These are phyloP conservation scores for Microplitis manilae DNA, from an alignment of 2,888 invertebrate species.

Conservation along the genomic window DNA sequence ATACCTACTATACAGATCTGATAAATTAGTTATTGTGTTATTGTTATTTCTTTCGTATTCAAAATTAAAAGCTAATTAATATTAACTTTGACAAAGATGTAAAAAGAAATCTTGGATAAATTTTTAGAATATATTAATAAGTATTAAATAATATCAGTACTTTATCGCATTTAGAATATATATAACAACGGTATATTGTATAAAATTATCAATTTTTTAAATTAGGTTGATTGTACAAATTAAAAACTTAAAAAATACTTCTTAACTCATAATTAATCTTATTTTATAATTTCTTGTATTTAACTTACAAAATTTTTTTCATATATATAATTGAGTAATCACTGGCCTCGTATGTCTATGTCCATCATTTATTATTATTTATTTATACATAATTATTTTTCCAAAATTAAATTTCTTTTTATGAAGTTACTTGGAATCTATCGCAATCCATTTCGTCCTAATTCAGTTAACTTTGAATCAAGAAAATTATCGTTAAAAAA, in stretches of 20 bases:
- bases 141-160: slow-evolving; percentile 13
- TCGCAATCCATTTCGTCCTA: not conserved
- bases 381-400: not conserved
- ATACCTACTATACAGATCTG: not conserved
- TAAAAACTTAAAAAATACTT: not conserved
- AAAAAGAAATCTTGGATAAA: slow-evolving; percentile 47
- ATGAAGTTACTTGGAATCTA: not conserved
- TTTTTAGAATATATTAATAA: slow-evolving; percentile 22
- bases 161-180: slow-evolving; percentile 11
- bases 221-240: slow-evolving; percentile 3
- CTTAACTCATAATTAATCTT: not conserved
- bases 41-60: not conserved
- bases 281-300: slow-evolving; percentile 9
- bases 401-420: not conserved
- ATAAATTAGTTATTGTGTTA: not conserved
- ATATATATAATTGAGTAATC: not conserved
- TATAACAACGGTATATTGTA: not conserved
- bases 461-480: not conserved
- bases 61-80: not conserved
- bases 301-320: not conserved
- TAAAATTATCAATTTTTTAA: slow-evolving; percentile 2
- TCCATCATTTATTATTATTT: not conserved
- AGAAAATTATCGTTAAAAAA: not conserved
- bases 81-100: slow-evolving; percentile 48
- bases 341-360: not conserved